phyloP scores from a whole-genome alignment of 2,797 vertebrate species.

The Acestrorhynchus altus region DNA sequence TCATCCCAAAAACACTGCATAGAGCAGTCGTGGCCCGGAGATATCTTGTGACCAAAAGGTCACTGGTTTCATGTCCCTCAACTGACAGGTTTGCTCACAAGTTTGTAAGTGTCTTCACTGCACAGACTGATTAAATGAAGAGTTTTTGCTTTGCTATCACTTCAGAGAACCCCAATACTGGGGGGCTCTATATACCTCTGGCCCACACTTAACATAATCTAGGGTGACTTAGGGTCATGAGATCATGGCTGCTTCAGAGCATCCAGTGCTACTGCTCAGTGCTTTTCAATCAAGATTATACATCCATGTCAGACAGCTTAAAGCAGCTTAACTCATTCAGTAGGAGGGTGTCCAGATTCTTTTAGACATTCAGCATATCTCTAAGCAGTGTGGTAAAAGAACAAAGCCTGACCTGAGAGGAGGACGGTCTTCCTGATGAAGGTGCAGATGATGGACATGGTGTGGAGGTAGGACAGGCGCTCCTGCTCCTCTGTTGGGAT shows the following conservation, averaged over 20 bases:
- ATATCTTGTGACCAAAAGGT: no score
- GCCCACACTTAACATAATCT: no score
- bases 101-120: no score
- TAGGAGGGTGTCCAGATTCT: neutral
- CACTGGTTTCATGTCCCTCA: no score
- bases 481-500: slow-evolving; percentile 77
- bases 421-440: slow-evolving; percentile 77
- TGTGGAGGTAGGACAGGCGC: slow-evolving; percentile 87
- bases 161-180: neutral
- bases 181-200: neutral
- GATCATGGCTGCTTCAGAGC: neutral
- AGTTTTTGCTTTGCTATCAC: neutral
- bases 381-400: neutral
- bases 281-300: neutral
- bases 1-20: no score
- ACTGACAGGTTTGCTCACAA: no score
- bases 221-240: no score
- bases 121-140: no score
- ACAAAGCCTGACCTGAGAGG: slow-evolving; percentile 64
- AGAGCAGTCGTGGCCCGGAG: no score
- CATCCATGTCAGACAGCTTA: neutral
- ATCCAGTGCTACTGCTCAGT: neutral
- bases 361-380: neutral
- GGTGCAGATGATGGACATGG: slow-evolving; percentile 86
- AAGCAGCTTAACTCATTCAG: neutral